Percentiles rank a stretch among this genome's conserved stretches.
phyloP scores from a whole-genome alignment of 1,140 invertebrate species.

The Sinella curviseta region DNA sequence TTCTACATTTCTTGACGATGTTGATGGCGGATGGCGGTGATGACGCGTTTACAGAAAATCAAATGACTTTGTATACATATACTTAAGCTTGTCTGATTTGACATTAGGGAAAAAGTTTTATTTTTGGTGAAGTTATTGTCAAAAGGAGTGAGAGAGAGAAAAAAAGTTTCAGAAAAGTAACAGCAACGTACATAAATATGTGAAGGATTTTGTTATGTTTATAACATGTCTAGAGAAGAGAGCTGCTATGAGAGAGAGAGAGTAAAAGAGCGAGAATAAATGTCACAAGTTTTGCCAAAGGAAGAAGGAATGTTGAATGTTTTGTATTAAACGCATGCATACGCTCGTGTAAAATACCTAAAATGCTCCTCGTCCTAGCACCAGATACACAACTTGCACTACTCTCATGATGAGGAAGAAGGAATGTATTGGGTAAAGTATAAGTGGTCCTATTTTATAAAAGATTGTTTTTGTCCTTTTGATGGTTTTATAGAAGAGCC shows the following conservation, averaged over 20 bases:
- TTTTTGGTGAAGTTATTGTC: not conserved
- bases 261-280: not conserved
- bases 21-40: not conserved
- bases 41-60: slow-evolving; percentile 18
- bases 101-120: not conserved
- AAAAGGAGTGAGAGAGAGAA: not conserved
- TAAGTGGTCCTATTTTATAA: not conserved
- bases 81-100: not conserved
- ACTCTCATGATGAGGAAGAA: not conserved
- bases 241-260: too few relatives aligned
- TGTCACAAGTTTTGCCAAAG: not conserved
- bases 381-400: not conserved
- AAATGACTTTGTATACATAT: not conserved
- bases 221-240: too few relatives aligned
- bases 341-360: not conserved
- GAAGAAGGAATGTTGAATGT: not conserved
- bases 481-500: not conserved
- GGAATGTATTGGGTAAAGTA: not conserved
- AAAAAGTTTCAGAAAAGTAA: not conserved
- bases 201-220: not conserved
- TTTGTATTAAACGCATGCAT: not conserved
- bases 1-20: not conserved
- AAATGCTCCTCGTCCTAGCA: not conserved
- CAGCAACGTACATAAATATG: not conserved
- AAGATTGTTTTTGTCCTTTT: not conserved